Conservation (phyloP, 92 coral and sea anemone species). For the Porites divaricata region DNA sequence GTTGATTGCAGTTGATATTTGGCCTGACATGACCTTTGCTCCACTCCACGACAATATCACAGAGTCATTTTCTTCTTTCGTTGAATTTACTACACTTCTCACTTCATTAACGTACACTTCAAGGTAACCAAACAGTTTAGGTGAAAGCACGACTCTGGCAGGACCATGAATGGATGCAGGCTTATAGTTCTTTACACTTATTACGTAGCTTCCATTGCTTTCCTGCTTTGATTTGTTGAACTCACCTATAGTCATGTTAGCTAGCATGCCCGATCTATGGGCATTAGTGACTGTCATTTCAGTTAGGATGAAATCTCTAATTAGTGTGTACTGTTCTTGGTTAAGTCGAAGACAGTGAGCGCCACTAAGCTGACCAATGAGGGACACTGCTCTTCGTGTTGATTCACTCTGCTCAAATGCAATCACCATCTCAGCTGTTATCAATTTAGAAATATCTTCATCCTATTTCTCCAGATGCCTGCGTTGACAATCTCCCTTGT, state of each 20-base stretch:
- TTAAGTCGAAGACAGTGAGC: neutral
- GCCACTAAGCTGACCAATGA: slow-evolving; percentile 54
- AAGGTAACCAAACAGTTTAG: slow-evolving; percentile 31
- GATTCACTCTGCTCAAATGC: slow-evolving; percentile 57
- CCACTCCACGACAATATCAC: slow-evolving; percentile 50
- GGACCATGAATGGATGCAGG: too few relatives aligned
- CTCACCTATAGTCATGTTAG: slow-evolving; percentile 21
- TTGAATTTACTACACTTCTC: slow-evolving; percentile 22
- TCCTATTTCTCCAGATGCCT: slow-evolving; percentile 61
- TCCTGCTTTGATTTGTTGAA: neutral
- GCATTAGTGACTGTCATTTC: too few relatives aligned
- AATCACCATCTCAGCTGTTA: slow-evolving; percentile 36
- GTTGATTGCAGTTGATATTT: slow-evolving; percentile 30
- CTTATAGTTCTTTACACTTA: neutral
- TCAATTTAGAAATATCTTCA: slow-evolving; percentile 40
- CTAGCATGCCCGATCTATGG: slow-evolving; percentile 3
- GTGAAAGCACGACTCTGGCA: slow-evolving; percentile 24
- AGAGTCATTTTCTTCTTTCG: neutral
- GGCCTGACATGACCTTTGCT: slow-evolving; percentile 32
- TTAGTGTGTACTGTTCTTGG: too few relatives aligned
- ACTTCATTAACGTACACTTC: slow-evolving; percentile 33
- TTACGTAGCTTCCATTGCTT: neutral
- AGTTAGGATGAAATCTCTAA: too few relatives aligned
- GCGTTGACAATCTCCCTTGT: slow-evolving; percentile 32
- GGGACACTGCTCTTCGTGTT: slow-evolving; percentile 34